Evolutionary conservation across 2,113 vertebrate genomes (phyloP), one percentile per base, ranked within the genome.

Genomic region (Hymenochirus boettgeri): DNA sequence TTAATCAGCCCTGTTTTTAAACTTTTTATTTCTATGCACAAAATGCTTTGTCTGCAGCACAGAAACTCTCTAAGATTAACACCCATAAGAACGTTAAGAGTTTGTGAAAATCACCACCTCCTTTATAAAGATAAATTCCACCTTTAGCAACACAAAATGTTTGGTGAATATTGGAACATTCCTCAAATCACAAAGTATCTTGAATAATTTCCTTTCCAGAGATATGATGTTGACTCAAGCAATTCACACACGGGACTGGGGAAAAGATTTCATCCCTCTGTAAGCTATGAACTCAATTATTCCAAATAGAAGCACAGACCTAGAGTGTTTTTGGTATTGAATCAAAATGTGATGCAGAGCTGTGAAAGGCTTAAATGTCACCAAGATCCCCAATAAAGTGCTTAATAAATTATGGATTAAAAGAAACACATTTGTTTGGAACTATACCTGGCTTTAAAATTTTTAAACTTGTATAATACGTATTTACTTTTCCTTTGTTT

Each of bases 181-280:
- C 64, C 64, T 52, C 31, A 59, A 59, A 59, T 67, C 55, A 66
- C 63, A 52, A 37, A 57, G 56, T 67, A 67, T 59, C 31, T 67
- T n/a, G 24, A 39, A 67, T 24, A 37, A 27, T 59, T 59, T 59
- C 51, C 18, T 24, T 52, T 67, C 46, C 56, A 51, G 27, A 59
- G 46, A 59, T 48, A 22, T 23, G 23, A 52, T 67, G 56, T 67
- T 67, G 56, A 67, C 47, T 67, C 50, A 67, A 67, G 64, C 29
- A 39, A 31, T 51, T 67, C 46, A 18, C 56, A 67, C 55, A 52
- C 56, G 46, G 22, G 46, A 33, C 56, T 67, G 56, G 55, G n/a
- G 33, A 67, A 58, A 57, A 45, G 47, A 59, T 59, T 31, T 42
- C 53, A 59, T 59, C 47, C 52, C 57, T 39, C 46, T 17, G 23